phyloP scores from a whole-genome alignment of 2,888 invertebrate genomes.

The Drosophila imparisetae region DNA sequence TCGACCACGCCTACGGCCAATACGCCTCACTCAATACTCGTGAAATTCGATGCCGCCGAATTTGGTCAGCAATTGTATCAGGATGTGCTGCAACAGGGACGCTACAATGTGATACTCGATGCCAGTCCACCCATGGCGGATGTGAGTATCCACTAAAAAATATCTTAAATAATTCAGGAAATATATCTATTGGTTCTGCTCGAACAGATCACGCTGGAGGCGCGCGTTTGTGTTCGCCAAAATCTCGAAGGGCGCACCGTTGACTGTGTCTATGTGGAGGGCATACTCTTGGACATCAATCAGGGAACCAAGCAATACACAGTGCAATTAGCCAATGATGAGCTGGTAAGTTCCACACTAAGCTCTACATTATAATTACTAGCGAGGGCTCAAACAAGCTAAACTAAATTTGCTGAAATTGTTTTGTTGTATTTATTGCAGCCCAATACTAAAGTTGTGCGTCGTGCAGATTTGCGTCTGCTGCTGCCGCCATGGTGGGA shows the following conservation, averaged over 20 bases:
- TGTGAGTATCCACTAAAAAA: conserved; percentile 84
- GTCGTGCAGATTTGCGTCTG: conserved; percentile 95
- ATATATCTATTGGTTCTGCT: background rate
- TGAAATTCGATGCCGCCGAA: conserved; percentile 92
- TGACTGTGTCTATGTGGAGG: conserved; percentile 93
- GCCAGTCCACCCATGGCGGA: conserved; percentile 94
- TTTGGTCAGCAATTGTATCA: conserved; percentile 89
- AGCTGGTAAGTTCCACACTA: conserved; percentile 81
- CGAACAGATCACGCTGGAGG: conserved; percentile 90
- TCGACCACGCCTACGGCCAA: conserved; percentile 32
- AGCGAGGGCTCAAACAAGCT: background rate
- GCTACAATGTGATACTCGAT: conserved; percentile 95
- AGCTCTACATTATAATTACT: too few relatives aligned
- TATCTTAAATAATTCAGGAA: background rate
- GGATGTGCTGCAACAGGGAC: conserved; percentile 92
- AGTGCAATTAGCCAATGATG: conserved; percentile 85
- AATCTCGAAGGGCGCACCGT: conserved; percentile 87
- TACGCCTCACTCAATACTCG: conserved; percentile 89
- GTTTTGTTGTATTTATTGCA: conserved; percentile 11
- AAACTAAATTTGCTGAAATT: background rate
- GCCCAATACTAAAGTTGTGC: conserved; percentile 86
- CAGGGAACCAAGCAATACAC: conserved; percentile 89
- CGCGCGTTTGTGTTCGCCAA: conserved; percentile 92
- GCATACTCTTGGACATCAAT: conserved; percentile 90
- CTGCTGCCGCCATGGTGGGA: conserved; percentile 98